These are phyloP conservation scores for Bombus ignitus DNA, from an alignment of 1,140 invertebrate species.

Conservation along the genomic window DNA sequence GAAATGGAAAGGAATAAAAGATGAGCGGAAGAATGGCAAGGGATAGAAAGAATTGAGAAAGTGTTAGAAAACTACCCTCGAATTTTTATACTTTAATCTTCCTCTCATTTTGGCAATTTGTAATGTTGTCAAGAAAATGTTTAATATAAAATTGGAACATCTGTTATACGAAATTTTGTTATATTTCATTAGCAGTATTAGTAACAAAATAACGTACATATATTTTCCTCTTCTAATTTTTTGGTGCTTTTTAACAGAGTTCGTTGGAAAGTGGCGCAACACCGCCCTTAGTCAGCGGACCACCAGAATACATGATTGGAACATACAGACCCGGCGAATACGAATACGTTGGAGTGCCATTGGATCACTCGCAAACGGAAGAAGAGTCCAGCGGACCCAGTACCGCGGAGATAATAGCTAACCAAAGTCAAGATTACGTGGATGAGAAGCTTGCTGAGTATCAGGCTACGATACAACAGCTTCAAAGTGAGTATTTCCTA, in stretches of 20 bases:
- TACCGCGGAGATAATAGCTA: slow-evolving; percentile 95
- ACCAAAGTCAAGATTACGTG: slow-evolving; percentile 96
- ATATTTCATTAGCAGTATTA: neutral
- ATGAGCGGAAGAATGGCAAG: too few species aligned
- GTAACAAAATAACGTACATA: slow-evolving; percentile 45
- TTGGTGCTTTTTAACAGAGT: slow-evolving; percentile 59
- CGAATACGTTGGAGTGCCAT: slow-evolving; percentile 87
- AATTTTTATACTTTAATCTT: too few species aligned
- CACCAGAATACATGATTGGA: slow-evolving; percentile 86
- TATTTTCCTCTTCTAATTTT: neutral
- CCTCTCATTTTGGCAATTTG: too few species aligned
- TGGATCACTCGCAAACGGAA: slow-evolving; percentile 88
- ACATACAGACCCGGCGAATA: slow-evolving; percentile 84
- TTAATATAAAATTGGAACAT: too few species aligned
- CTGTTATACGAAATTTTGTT: neutral
- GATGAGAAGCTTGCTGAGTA: slow-evolving; percentile 97
- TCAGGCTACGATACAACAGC: slow-evolving; percentile 93
- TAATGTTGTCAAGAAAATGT: too few species aligned
- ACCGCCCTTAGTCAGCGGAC: slow-evolving; percentile 83
- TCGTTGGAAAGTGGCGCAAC: slow-evolving; percentile 76
- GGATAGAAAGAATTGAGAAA: too few species aligned
- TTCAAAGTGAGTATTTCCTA: slow-evolving; percentile 89
- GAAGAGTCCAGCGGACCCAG: slow-evolving; percentile 89
- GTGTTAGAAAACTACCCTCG: too few species aligned
- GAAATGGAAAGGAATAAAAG: too few species aligned